Base-by-base conservation (phyloP, 2,888 invertebrate genomes). In the Hypolimnas misippus region DNA sequence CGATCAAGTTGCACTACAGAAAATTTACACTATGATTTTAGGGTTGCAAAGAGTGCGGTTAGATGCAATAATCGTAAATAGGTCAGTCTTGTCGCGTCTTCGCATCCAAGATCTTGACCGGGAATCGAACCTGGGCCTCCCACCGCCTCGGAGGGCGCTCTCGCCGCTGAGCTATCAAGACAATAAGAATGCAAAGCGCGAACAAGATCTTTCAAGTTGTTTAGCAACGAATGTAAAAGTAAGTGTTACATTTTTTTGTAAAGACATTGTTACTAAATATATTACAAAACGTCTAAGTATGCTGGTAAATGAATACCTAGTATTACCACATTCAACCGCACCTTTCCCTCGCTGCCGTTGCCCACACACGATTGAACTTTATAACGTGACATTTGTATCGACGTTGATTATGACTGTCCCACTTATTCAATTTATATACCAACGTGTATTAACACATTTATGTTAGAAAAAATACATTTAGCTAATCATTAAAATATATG, bases 91-190 rank as follows among this genome's bases (percentile, higher is more conserved):
- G 75, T 70, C 65, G 74, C 79, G 78, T 79, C 74, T 70, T 70
- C 76, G 78, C 87, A 89, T 83, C 75, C 81, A 77, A 74, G 82
- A 89, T 92, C 92, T 91, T 87, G 91, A 92, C 92, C 92, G 86
- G 92, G 91, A 87, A 76, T 92, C 85, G 91, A 92, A 92, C 91
- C 92, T 84, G 91, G 84, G 79, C 70, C 86, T 88, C 87, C 90
- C 87, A 81, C 84, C 82, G 67, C 62, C 7, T 25, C 67, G 78
- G 84, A 77, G 87, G 91, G 88, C 87, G 90, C 92, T 92, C 87
- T 92, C 60, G 79, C 92, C 92, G 79, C 87, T 92, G 78, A 92
- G 92, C 92, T 92, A 92, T 89, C 92, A 90, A 92, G 92, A 91
- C 92, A 89, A 76, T 81, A 65, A 75, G 83, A 84, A 86, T 84